Base-by-base conservation (phyloP, 37 sponge, comb jelly and placozoan species). In the Cliona cf. orientalis region DNA sequence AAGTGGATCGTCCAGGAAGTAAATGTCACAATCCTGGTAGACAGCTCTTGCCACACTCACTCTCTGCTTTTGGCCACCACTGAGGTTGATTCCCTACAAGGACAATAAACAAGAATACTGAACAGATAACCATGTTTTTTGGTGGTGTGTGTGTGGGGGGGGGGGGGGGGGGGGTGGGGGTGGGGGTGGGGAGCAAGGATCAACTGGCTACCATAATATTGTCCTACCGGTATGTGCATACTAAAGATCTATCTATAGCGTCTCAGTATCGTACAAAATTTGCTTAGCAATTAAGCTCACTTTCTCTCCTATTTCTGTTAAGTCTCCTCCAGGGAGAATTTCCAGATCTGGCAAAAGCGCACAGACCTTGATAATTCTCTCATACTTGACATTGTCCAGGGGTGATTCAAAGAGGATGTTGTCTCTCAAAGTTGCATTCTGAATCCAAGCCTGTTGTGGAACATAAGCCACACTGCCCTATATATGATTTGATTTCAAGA, bases 21-120 rank as follows among this genome's bases (percentile, higher is more conserved):
- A 94, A 49, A 97, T 76, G 53, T 97, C 97, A 36, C 85, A 74
- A 32, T 97, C 84, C 74, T 94, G 90, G 80, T 97, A 97, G 59
- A 94, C 89, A 39, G 97, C 97, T 57, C 97, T 80, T 11, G 97
- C 97, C 62, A 97, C 72, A 65, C 92, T 94, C 66, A 97, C 97
- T 22, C 97, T 46, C 90, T 97, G 97, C 83, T 97, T 97, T 88
- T 97, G 97, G 56, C 97, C 97, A 42, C 97, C 97, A 89, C 97
- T 97, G 53, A 97, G 73, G 71, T 97, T 97, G 67, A 97, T 97
- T 41, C 97, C 97, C 94, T 95, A 71, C 11, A 25, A 28, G 43
- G 28, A 90, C 90, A 3, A 90, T 60, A 17, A 49, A 17, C 17
- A 17, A 19, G 55, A 49, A 17, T 11, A 11, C 11, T 49, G 55